phyloP scores from a whole-genome alignment of 2,888 invertebrate genomes.

The Tenthredo notha region DNA sequence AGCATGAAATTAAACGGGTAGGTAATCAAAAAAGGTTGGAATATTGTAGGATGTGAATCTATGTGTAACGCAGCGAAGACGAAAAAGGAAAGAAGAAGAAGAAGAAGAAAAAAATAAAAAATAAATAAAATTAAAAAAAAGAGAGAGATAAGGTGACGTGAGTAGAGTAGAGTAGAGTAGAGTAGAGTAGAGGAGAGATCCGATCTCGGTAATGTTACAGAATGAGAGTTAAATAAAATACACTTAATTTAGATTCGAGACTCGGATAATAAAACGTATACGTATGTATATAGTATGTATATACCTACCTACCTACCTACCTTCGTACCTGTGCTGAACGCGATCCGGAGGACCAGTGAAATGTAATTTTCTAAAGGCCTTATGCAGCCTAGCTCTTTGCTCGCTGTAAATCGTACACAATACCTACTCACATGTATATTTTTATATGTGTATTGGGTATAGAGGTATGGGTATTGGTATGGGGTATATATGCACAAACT shows the following conservation, averaged over 20 bases:
- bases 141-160: neutral
- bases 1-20: neutral
- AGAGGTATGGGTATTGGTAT: no score
- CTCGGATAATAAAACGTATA: constrained; percentile 62
- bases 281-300: no score
- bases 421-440: neutral
- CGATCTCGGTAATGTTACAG: constrained; percentile 64
- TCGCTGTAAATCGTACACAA: neutral
- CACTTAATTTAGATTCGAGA: constrained; percentile 68
- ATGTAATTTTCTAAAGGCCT: constrained; percentile 18
- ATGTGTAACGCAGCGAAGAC: neutral
- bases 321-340: no score
- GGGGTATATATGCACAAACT: neutral
- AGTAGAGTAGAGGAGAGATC: neutral
- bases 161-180: neutral
- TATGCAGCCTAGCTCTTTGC: neutral
- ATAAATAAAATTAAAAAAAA: no score
- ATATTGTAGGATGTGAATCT: constrained; percentile 3
- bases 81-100: no score
- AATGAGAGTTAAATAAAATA: constrained; percentile 68
- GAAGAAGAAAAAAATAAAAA: no score
- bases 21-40: neutral
- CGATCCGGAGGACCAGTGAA: neutral
- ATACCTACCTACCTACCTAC: no score
- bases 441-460: neutral